A percentile compares a stretch with the other conserved stretches of the same genome.
Conservation (phyloP, 2,797 vertebrate genomes). For the Pseudomugil tenellus region DNA sequence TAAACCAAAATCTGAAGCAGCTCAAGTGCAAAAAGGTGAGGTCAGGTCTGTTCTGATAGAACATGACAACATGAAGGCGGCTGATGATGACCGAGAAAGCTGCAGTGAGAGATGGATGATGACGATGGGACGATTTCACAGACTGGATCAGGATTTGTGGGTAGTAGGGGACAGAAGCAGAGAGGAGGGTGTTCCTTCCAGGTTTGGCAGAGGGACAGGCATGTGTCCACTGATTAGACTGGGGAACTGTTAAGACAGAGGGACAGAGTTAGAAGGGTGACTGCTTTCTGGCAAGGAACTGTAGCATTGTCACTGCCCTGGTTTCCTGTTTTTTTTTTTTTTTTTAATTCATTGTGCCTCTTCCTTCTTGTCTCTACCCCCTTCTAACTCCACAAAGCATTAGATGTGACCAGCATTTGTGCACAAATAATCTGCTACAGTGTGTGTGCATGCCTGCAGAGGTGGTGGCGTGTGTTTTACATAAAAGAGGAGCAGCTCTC, state of each 20-base stretch:
- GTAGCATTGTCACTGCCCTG: conserved; percentile 72
- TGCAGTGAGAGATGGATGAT: conserved; percentile 35
- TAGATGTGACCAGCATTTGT: conserved; percentile 53
- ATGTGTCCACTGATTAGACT: conserved; percentile 94
- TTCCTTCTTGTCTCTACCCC: conserved; percentile 67
- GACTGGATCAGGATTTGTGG: conserved; percentile 92
- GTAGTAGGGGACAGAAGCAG: conserved; percentile 89
- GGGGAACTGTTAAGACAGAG: conserved; percentile 89
- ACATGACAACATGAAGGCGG: conserved; percentile 26
- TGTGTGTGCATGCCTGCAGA: conserved; percentile 17
- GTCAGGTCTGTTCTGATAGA: conserved; percentile 60
- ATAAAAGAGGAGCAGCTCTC: conserved; percentile 76
- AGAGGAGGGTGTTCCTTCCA: conserved; percentile 92
- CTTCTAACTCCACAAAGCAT: conserved; percentile 40
- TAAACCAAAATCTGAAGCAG: conserved; percentile 70
- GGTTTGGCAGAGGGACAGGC: conserved; percentile 89
- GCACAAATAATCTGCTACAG: conserved; percentile 45
- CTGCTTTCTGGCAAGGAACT: conserved; percentile 74
- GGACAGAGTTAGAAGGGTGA: conserved; percentile 57
- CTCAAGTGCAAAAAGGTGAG: conserved; percentile 77
- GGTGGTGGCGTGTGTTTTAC: conserved; percentile 43
- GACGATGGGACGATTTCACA: conserved; percentile 14
- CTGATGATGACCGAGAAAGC: conserved; percentile 15
- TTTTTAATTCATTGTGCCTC: conserved; percentile 57
- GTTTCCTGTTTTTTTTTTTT: conserved; percentile 71